Conservation (phyloP, 2,888 invertebrate genomes). For the Amphipyra tragopoginis region DNA sequence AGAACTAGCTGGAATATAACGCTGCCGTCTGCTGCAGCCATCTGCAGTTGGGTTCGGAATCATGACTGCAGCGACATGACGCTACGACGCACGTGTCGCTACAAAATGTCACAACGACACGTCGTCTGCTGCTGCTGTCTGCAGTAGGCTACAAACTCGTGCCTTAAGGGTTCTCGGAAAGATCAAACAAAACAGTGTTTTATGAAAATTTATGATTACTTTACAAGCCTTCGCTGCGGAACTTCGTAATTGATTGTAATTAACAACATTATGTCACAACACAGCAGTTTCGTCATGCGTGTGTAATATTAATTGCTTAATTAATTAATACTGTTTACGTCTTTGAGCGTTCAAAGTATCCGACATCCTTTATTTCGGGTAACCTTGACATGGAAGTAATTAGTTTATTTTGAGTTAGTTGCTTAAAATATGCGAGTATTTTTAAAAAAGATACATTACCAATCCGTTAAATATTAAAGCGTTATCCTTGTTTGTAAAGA, state of each 20-base stretch:
- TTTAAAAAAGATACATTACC: neutral
- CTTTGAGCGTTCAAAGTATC: slow-evolving; percentile 20
- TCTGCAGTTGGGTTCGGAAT: too few species aligned
- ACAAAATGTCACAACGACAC: too few species aligned
- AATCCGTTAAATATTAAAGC: neutral
- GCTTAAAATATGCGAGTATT: neutral
- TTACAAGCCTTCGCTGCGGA: slow-evolving; percentile 35
- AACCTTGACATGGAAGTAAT: slow-evolving; percentile 8
- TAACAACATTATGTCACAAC: slow-evolving; percentile 56
- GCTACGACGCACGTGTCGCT: too few species aligned
- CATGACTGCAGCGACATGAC: too few species aligned
- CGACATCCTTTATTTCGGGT: slow-evolving; percentile 17
- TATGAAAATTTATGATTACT: slow-evolving; percentile 39
- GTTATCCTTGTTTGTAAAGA: neutral
- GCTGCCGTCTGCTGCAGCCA: too few species aligned
- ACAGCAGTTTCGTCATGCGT: slow-evolving; percentile 50
- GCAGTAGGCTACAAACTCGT: too few species aligned
- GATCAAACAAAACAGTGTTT: slow-evolving; percentile 27
- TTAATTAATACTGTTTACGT: slow-evolving; percentile 43
- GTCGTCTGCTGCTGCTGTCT: too few species aligned
- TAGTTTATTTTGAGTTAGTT: slow-evolving; percentile 3
- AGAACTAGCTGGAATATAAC: too few species aligned
- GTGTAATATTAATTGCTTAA: slow-evolving; percentile 55
- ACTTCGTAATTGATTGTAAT: slow-evolving; percentile 60
- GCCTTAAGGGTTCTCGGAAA: slow-evolving; percentile 8